Percentiles rank a stretch among this genome's conserved stretches.
phyloP scores from a whole-genome alignment of 2,888 invertebrate species.

The Leptopilina myrica region DNA sequence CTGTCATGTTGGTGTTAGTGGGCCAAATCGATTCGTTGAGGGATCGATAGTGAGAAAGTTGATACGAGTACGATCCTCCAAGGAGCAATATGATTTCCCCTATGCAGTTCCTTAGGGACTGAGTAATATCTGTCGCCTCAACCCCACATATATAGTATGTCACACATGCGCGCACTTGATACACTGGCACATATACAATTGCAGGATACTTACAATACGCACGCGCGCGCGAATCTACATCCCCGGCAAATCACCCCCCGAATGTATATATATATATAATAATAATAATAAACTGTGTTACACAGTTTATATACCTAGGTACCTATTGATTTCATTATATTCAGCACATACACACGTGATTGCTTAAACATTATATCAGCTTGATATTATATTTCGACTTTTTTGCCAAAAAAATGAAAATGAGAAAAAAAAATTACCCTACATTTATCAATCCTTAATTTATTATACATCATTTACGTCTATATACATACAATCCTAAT shows the following conservation, averaged over 20 bases:
- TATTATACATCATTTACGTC: constrained; percentile 49
- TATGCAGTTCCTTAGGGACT: constrained; percentile 69
- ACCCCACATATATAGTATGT: constrained; percentile 6
- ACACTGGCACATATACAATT: constrained; percentile 32
- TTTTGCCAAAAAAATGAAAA: constrained; percentile 45
- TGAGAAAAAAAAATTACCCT: neutral
- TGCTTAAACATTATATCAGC: constrained; percentile 67
- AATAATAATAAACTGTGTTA: constrained; percentile 42
- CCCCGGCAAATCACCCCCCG: constrained; percentile 27
- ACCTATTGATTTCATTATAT: constrained; percentile 64
- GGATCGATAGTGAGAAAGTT: constrained; percentile 48
- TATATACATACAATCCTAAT: constrained; percentile 55
- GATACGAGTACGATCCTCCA: constrained; percentile 68
- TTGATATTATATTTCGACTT: constrained; percentile 58
- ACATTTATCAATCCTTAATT: constrained; percentile 50
- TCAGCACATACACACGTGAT: constrained; percentile 67
- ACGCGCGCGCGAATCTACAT: constrained; percentile 23
- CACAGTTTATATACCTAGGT: constrained; percentile 46
- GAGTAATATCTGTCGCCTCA: constrained; percentile 56
- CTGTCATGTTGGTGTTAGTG: constrained; percentile 7
- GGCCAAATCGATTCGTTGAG: constrained; percentile 16
- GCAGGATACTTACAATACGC: constrained; percentile 32
- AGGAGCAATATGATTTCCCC: constrained; percentile 62
- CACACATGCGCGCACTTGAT: constrained; percentile 32
- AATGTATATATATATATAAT: constrained; percentile 52